Base-by-base conservation (phyloP, 2,113 vertebrate genomes). In the Phycodurus eques region DNA sequence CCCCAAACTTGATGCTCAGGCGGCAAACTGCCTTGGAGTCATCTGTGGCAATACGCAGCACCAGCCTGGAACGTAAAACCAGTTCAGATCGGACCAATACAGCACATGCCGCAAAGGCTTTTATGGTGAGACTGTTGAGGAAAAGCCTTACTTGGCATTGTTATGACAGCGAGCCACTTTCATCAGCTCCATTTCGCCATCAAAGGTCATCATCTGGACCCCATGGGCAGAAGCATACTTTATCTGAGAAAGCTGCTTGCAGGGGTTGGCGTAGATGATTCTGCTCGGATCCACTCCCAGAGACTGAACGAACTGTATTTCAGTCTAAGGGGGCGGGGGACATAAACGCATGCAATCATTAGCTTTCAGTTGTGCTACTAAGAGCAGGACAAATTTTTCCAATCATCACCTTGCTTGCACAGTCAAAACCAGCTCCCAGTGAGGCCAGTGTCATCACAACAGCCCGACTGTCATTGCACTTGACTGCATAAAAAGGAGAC, bases 141-240 rank as follows among this genome's bases (percentile, higher is more conserved):
- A 49, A 35, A 42, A 68, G 5, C 54, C 96, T 95, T 90, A 99
- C 97, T 98, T 98, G 79, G 98, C 96, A 88, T 94, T 96, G 19
- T 95, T 93, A 80, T 99, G 96, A 63, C 91, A 93, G 70, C 96
- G 94, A 73, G 96, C 94, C 62, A 99, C 94, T 90, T 99, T 99
- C 95, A 96, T 93, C 80, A 99, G 83, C 53, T 99, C 98, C 62
- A 98, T 94, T 79, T 99, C 97, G 14, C 96, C 98, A 80, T 99
- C 98, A 88, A 99, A 99, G 12, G 97, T 99, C 98, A 99, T 99
- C 96, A 96, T 98, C 90, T 95, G 95, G 67, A 99, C 97, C 27
- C 96, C 96, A 2, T 92, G 96, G 71, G 92, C 93, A 66, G 96
- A 95, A 8, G 98, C 98, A 64, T 98, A 98, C 82, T 98, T 99